These are phyloP conservation scores for Tipula helvola DNA, from an alignment of 2,888 invertebrate species.

Conservation along the genomic window DNA sequence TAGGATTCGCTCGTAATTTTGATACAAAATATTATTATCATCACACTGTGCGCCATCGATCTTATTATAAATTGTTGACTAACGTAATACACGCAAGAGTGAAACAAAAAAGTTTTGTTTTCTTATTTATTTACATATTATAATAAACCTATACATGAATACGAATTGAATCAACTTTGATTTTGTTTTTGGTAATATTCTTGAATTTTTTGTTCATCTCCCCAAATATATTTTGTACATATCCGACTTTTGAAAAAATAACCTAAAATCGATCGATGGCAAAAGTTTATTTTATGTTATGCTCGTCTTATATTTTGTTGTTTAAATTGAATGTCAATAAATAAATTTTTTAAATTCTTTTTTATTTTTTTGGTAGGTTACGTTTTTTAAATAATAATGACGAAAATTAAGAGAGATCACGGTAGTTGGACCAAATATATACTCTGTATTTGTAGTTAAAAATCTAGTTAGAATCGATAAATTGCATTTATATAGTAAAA, in stretches of 20 bases:
- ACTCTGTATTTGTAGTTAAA: neutral
- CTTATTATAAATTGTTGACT: neutral
- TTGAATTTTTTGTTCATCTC: neutral
- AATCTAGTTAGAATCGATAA: neutral
- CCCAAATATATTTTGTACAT: neutral
- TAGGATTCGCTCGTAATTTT: too few relatives aligned
- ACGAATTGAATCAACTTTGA: neutral
- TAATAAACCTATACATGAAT: neutral
- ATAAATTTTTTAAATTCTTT: neutral
- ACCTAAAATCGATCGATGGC: neutral
- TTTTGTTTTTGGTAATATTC: neutral
- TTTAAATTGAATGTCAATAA: neutral
- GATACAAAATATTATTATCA: neutral
- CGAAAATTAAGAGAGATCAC: neutral
- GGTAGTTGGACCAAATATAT: neutral
- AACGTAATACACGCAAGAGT: neutral
- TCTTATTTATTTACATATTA: neutral
- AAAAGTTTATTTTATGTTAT: neutral
- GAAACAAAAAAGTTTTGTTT: neutral
- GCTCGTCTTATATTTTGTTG: neutral
- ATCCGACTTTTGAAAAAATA: neutral
- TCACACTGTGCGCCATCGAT: neutral
- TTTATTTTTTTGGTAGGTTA: too few relatives aligned
- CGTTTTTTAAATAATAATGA: neutral
- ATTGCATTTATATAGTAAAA: neutral